A percentile compares a stretch with the other conserved stretches of the same genome.
These are phyloP conservation scores for Pangasius sanitwongsei DNA, from an alignment of 2,797 vertebrate species.

Conservation along the genomic window DNA sequence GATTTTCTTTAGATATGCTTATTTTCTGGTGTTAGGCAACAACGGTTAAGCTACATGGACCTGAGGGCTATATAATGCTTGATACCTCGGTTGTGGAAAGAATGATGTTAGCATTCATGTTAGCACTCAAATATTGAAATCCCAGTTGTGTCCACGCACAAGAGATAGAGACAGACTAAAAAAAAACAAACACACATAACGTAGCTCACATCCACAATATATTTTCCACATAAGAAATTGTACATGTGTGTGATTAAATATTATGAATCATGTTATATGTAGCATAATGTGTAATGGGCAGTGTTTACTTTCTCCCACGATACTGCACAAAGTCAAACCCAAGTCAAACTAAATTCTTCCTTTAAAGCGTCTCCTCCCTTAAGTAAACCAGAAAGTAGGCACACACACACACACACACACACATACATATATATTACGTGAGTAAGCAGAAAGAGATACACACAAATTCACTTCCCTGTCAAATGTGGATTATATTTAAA, in stretches of 20 bases:
- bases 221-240: background rate
- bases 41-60: background rate
- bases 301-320: slow-evolving; percentile 23
- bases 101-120: background rate
- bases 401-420: slow-evolving; percentile 5
- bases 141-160: background rate
- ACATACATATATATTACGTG: background rate
- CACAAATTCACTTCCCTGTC: background rate
- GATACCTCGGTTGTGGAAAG: background rate
- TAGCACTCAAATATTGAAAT: background rate
- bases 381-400: slow-evolving; percentile 38
- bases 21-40: background rate
- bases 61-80: background rate
- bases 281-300: slow-evolving; percentile 36
- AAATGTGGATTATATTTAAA: slow-evolving; percentile 5
- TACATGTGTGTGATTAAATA: background rate
- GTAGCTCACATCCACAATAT: background rate
- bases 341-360: slow-evolving; percentile 41
- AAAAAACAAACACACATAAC: background rate
- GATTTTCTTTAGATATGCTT: background rate
- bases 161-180: background rate
- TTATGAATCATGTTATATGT: slow-evolving; percentile 26
- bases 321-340: slow-evolving; percentile 19
- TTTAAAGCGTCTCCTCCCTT: slow-evolving; percentile 48
- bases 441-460: background rate